Evolutionary conservation across 37 sponge, comb jelly and placozoan genomes (phyloP).

Genomic region (Eunapius fragilis): DNA sequence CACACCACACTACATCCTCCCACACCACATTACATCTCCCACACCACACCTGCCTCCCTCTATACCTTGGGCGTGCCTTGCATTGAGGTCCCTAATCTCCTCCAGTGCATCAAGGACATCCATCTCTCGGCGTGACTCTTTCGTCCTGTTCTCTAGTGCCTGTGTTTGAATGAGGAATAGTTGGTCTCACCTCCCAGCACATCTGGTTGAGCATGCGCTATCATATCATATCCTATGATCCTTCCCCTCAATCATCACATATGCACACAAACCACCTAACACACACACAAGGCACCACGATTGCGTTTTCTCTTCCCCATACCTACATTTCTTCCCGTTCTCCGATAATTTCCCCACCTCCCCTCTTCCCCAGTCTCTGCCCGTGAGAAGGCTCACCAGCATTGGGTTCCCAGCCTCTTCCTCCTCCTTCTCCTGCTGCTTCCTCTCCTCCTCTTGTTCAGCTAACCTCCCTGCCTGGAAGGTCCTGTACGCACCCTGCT

Average conservation of each 20-base stretch:
- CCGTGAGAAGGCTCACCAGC: slow-evolving; percentile 36
- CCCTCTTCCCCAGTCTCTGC: neutral
- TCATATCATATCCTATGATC: neutral
- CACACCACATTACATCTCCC: neutral
- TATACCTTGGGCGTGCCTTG: slow-evolving; percentile 77
- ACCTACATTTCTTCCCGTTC: slow-evolving; percentile 10
- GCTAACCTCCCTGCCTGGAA: slow-evolving; percentile 93
- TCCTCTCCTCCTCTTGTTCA: slow-evolving; percentile 74
- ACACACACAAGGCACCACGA: neutral
- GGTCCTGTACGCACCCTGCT: slow-evolving; percentile 92
- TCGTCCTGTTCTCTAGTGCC: slow-evolving; percentile 93
- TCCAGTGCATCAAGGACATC: slow-evolving; percentile 97
- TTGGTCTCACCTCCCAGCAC: neutral
- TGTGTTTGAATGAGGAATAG: neutral
- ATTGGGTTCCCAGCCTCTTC: slow-evolving; percentile 97
- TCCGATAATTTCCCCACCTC: neutral
- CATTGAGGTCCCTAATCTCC: slow-evolving; percentile 93
- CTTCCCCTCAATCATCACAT: no score
- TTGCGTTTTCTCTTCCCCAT: slow-evolving; percentile 69
- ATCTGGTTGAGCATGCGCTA: neutral
- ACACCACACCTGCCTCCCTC: neutral
- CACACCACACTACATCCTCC: no score
- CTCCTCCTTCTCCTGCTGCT: slow-evolving; percentile 82
- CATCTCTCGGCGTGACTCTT: slow-evolving; percentile 95
- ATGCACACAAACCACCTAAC: neutral